Evolutionary conservation across 2,113 vertebrate genomes (phyloP).

Genomic region (Tyrannus savana): DNA sequence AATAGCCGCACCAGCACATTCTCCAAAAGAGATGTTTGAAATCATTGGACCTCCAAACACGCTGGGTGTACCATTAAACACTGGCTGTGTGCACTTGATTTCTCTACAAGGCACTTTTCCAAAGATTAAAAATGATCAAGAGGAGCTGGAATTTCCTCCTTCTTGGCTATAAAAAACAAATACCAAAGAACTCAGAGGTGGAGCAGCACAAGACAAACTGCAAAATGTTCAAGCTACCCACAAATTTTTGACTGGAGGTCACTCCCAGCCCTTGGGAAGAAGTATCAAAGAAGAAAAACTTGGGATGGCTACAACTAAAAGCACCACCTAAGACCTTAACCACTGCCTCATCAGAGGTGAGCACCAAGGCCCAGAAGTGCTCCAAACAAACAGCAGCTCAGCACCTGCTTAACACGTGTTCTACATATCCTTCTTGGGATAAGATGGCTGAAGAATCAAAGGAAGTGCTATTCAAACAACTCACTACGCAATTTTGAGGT

Average conservation of each 20-base stretch:
- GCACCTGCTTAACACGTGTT: neutral
- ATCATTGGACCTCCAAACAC: neutral
- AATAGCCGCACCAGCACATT: neutral
- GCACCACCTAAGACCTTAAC: neutral
- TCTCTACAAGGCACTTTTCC: neutral
- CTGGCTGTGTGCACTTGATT: neutral
- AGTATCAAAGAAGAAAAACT: neutral
- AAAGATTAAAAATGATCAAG: neutral
- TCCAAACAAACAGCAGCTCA: neutral
- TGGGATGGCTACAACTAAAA: neutral
- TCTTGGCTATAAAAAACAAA: neutral
- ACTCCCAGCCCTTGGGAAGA: neutral
- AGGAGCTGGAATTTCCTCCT: neutral
- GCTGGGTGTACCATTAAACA: neutral
- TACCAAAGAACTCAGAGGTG: neutral
- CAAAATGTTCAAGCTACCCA: neutral
- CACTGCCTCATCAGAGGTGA: neutral
- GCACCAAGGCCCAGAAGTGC: neutral
- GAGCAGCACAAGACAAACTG: neutral
- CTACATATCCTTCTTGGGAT: neutral
- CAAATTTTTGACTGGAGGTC: neutral
- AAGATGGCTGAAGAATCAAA: neutral
- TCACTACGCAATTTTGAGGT: neutral
- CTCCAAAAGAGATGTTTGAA: neutral
- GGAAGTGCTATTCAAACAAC: neutral